A percentile compares a stretch with the other conserved stretches of the same genome.
Evolutionary conservation across 2,113 vertebrate genomes (phyloP).

Genomic region (Erinaceus europaeus): DNA sequence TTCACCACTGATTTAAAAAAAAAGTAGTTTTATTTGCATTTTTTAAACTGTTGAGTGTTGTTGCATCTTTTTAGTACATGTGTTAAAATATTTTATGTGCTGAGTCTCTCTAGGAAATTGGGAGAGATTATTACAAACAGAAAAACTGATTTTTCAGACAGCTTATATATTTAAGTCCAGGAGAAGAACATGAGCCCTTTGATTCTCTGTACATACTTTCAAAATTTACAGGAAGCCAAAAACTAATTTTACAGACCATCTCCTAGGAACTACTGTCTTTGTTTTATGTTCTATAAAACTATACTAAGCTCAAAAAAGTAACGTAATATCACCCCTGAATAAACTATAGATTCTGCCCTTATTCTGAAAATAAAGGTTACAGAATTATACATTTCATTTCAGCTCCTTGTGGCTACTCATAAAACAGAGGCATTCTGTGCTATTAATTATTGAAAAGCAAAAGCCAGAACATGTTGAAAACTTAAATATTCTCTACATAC

Average conservation of each 20-base stretch:
- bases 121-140: conserved; percentile 29
- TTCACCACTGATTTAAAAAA: no score
- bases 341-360: conserved; percentile 29
- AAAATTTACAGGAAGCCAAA: conserved; percentile 49
- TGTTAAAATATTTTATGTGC: conserved; percentile 30
- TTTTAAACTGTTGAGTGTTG: no score
- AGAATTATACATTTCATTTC: neutral
- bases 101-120: neutral
- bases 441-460: neutral
- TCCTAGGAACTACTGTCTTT: conserved; percentile 35
- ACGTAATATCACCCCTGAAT: conserved; percentile 46
- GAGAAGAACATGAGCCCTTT: neutral
- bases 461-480: neutral
- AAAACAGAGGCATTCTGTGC: neutral
- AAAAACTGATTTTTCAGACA: conserved; percentile 30
- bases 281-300: conserved; percentile 30
- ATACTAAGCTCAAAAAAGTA: conserved; percentile 12
- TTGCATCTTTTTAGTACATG: neutral
- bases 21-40: no score
- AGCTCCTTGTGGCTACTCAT: neutral
- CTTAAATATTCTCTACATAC: neutral
- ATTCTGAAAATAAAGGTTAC: conserved; percentile 37
- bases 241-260: conserved; percentile 42
- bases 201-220: conserved; percentile 28
- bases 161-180: conserved; percentile 43